Base-by-base conservation (phyloP, 2,888 invertebrate genomes). In the Sarcophaga rosellei region DNA sequence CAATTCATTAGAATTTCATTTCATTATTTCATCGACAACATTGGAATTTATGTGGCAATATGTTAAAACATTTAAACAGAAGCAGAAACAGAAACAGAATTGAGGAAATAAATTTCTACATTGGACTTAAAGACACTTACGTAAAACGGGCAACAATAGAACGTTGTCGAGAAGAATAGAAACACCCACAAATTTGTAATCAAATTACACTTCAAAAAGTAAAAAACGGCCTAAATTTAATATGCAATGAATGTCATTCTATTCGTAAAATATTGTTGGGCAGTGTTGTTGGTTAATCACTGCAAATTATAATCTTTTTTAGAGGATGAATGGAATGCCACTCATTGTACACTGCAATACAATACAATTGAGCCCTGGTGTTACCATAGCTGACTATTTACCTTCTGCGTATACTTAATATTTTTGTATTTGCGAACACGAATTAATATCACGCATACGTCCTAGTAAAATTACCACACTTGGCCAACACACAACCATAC, bases 101-200 rank as follows among this genome's bases (percentile, higher is more conserved):
- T 53, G 61, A 73, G 57, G 72, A 81, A 74, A 66, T 72, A 61
- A 66, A 77, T 77, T 59, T 72, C 47, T 61, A 72, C 72, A 72
- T 66, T 57, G 59, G 76, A 47, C 47, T 82, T 76, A 61, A 73
- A 69, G 61, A 59, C 66, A 61, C 72, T 82, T 77, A 66, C 61
- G 77, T 82, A 65, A 77, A 82, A 45, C 61, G n/a, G n/a, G 53
- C 65, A 72, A 66, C 72, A 70, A 77, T 77, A 45, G 61, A 53
- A 15, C 17, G 12, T 8, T 1, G 10, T 35, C 1, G 35, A 35
- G 35, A 1, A 35, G 35, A 1, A 35, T 35, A 35, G 53, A 53
- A 53, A 53, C 10, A 53, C 12, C 0, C 1, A 12, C 57, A n/a
- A 35, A 53, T 35, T 76, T 72, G 61, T 77, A 82, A 82, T 82